Base-by-base conservation (phyloP, 2,113 vertebrate genomes). In the Hemibagrus wyckioides region DNA sequence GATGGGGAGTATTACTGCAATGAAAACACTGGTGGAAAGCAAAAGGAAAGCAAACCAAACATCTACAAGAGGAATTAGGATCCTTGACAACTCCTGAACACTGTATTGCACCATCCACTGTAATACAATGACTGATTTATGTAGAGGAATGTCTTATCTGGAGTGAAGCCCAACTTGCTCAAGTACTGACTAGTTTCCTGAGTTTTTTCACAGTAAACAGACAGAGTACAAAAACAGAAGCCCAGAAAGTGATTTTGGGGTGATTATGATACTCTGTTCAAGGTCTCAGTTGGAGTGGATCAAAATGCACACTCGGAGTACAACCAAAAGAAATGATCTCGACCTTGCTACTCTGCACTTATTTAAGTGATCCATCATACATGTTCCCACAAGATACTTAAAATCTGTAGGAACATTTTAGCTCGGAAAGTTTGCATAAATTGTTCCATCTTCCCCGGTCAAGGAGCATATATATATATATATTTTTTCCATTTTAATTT, bases 81-180 rank as follows among this genome's bases (percentile, higher is more conserved):
- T 81, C 71, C 52, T 57, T 89, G 71, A 86, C 61, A 87, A 86
- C 75, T 85, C 30, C 69, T 63, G 69, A 92, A 89, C 80, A 86
- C 61, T 80, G 80, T 44, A 89, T 77, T 80, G 63, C 82, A 84
- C 85, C 39, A 39, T 86, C 75, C 88, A 69, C 52, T 87, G 52
- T 86, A 86, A 87, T 75, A 90, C 87, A 90, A 87, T 89, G 87
- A 85, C 67, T 65, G 86, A 88, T 89, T 91, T 91, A 89, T 90
- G 57, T 56, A 76, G 44, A 90, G 88, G 85, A 89, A 91, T 90
- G 86, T 83, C 73, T 85, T 13, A 5, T 65, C 76, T 91, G 90
- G 88, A 85, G 59, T 85, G 30, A 54, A 76, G 90, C 89, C 90
- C 89, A 81, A 48, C 33, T 82, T 30, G 23, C 61, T 90, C 89